Conservation (phyloP, 2,888 invertebrate genomes). For the Steromphala cineraria region DNA sequence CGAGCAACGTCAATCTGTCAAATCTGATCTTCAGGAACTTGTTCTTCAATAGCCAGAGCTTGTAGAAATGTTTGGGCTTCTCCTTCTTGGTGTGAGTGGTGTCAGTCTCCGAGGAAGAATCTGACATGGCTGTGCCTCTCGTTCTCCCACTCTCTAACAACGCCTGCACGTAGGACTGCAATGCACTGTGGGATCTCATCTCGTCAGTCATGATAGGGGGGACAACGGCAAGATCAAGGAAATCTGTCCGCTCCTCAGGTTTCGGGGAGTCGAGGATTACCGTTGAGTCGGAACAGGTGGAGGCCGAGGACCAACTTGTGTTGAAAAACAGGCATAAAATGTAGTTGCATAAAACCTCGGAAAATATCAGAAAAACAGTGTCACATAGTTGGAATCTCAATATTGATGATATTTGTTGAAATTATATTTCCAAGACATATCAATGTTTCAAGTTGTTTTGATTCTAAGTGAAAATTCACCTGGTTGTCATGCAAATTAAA, state of each 20-base stretch:
- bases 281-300: conserved; percentile 73
- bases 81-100: conserved; percentile 62
- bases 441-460: too few species aligned
- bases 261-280: conserved; percentile 74
- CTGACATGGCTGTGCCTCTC: conserved; percentile 34
- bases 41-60: conserved; percentile 83
- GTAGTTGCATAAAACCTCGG: neutral
- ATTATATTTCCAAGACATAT: neutral
- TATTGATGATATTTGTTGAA: neutral
- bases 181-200: conserved; percentile 27
- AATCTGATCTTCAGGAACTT: conserved; percentile 87
- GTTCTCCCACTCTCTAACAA: conserved; percentile 50
- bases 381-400: too few species aligned
- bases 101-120: conserved; percentile 59
- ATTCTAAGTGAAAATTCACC: too few species aligned
- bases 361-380: too few species aligned
- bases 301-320: conserved; percentile 54
- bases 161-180: conserved; percentile 61
- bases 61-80: conserved; percentile 82
- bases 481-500: too few species aligned
- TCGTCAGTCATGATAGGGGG: neutral
- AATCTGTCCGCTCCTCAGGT: conserved; percentile 40
- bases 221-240: conserved; percentile 13
- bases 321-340: conserved; percentile 15
- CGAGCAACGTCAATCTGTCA: conserved; percentile 89